These are phyloP conservation scores for Orgyia antiqua DNA, from an alignment of 2,888 invertebrate genomes.

Conservation along the genomic window DNA sequence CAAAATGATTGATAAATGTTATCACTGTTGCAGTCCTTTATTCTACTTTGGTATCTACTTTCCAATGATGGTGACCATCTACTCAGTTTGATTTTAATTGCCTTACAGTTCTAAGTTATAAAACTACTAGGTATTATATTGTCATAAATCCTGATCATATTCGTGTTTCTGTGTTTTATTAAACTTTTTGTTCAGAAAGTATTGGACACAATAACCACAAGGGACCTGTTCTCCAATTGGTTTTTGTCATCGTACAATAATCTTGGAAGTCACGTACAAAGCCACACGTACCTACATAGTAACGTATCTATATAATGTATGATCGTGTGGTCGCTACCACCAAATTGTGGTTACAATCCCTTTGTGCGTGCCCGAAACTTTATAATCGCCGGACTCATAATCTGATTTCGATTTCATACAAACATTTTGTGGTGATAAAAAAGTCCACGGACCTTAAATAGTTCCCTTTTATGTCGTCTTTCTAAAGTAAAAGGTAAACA, in stretches of 20 bases:
- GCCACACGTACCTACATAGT: conserved; percentile 39
- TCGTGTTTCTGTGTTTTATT: too few relatives aligned
- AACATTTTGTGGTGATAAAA: conserved; percentile 61
- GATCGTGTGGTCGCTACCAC: conserved; percentile 45
- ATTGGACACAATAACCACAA: conserved; percentile 12
- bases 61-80: too few relatives aligned
- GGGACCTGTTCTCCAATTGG: conserved; percentile 25
- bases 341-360: conserved; percentile 41
- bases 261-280: conserved; percentile 52
- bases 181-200: conserved; percentile 14
- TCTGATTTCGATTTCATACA: conserved; percentile 65
- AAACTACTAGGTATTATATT: too few relatives aligned
- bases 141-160: too few relatives aligned
- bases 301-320: conserved; percentile 40
- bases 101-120: too few relatives aligned
- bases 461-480: conserved; percentile 44
- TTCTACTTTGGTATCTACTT: too few relatives aligned
- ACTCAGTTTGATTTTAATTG: too few relatives aligned
- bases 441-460: conserved; percentile 44
- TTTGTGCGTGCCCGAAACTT: conserved; percentile 55
- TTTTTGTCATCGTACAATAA: conserved; percentile 27
- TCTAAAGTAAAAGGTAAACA: conserved; percentile 38
- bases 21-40: too few relatives aligned
- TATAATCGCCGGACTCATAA: conserved; percentile 60
- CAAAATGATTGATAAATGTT: too few relatives aligned